These are phyloP conservation scores for Percopsis transmontana DNA, from an alignment of 2,113 vertebrate species.

Conservation along the genomic window DNA sequence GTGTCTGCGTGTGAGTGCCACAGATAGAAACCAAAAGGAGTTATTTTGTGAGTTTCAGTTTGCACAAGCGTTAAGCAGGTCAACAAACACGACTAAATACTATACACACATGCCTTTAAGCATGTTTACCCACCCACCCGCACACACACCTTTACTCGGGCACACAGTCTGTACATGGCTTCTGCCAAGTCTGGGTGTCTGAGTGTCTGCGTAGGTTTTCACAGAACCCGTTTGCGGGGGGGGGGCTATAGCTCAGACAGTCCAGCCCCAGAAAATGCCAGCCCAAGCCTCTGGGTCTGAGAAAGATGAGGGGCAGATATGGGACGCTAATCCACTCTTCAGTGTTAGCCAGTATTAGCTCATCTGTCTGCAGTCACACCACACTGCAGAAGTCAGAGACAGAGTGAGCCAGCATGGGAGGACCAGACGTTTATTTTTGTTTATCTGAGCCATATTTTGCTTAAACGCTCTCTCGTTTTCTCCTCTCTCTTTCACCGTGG, in stretches of 20 bases:
- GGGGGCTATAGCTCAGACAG: not conserved
- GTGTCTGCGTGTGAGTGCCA: not conserved
- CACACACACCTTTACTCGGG: not conserved
- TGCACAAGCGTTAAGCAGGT: not conserved
- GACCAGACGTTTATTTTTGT: slow-evolving; percentile 36
- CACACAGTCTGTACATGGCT: too few relatives aligned
- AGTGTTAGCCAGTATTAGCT: slow-evolving; percentile 57
- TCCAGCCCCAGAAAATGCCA: slow-evolving; percentile 20
- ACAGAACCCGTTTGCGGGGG: slow-evolving; percentile 15
- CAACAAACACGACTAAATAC: not conserved
- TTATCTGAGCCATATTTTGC: slow-evolving; percentile 26
- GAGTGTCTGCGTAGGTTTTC: too few relatives aligned
- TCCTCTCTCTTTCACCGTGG: not conserved
- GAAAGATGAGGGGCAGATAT: slow-evolving; percentile 38
- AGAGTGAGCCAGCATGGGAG: slow-evolving; percentile 25
- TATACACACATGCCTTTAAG: not conserved
- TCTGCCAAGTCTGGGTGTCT: too few relatives aligned
- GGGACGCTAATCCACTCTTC: slow-evolving; percentile 57
- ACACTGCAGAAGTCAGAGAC: slow-evolving; percentile 8
- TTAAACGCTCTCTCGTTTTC: slow-evolving; percentile 21
- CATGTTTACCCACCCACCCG: not conserved
- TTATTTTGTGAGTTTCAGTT: not conserved
- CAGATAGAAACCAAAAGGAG: not conserved
- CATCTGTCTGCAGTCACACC: slow-evolving; percentile 46
- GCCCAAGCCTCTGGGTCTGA: not conserved